Percentiles rank a stretch among this genome's conserved stretches.
Conservation (phyloP, 2,113 vertebrate genomes). For the Pluvialis apricaria region DNA sequence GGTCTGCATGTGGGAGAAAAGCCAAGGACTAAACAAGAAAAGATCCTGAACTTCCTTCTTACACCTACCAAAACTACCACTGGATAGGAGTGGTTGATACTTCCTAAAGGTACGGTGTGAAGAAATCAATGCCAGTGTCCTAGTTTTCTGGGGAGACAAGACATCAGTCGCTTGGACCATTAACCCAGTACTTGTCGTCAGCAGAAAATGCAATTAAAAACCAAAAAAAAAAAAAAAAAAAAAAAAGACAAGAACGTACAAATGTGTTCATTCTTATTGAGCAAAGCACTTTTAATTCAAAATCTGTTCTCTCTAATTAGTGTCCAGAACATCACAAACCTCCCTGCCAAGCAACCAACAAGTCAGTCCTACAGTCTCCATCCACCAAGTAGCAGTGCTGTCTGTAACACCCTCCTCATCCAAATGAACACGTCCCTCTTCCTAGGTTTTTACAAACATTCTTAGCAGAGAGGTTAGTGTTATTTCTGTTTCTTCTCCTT, state of each 20-base stretch:
- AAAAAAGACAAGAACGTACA: background rate
- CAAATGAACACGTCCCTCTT: background rate
- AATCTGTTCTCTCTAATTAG: conserved; percentile 18
- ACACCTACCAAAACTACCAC: background rate
- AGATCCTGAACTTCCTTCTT: background rate
- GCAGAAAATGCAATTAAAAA: background rate
- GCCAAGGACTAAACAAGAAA: background rate
- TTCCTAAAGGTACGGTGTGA: background rate
- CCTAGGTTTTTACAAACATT: background rate
- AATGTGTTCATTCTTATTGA: background rate
- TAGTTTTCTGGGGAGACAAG: background rate
- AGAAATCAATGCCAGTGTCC: background rate
- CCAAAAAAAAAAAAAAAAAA: background rate
- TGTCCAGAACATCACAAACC: conserved; percentile 11
- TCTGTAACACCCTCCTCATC: background rate
- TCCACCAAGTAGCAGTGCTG: background rate
- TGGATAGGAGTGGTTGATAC: background rate
- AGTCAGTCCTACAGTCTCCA: background rate
- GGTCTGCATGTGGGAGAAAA: background rate
- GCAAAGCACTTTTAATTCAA: conserved; percentile 31
- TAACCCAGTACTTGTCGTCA: background rate
- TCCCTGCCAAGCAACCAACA: background rate
- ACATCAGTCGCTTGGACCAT: background rate
- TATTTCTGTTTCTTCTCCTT: background rate
- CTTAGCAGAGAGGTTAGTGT: background rate